Percentiles rank a stretch among this genome's conserved stretches.
Evolutionary conservation across 1,140 invertebrate species (phyloP).

Genomic region (Plectrocnemia conspersa): DNA sequence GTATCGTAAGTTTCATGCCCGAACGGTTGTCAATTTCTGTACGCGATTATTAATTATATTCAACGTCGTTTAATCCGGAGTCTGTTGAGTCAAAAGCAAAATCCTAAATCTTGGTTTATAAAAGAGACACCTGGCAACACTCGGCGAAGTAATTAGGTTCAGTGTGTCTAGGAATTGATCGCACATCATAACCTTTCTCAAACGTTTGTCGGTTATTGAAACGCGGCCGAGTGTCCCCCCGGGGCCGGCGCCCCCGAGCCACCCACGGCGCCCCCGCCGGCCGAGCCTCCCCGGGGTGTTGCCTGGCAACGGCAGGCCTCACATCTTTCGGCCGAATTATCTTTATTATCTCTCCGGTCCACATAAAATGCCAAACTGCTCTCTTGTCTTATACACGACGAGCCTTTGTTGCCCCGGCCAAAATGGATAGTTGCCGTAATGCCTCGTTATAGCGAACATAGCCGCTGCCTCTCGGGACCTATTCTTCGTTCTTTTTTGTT

Average conservation of each 20-base stretch:
- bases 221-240: not conserved
- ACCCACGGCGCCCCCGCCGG: not conserved
- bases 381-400: slow-evolving; percentile 12
- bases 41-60: no score
- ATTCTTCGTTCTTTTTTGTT: not conserved
- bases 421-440: slow-evolving; percentile 22
- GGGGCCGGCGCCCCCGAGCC: not conserved
- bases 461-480: slow-evolving; percentile 6
- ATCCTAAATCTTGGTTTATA: no score
- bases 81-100: no score
- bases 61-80: no score
- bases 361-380: slow-evolving; percentile 23
- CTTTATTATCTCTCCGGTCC: slow-evolving; percentile 26
- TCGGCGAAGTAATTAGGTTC: no score
- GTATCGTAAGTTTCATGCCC: no score
- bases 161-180: slow-evolving; percentile 19
- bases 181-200: slow-evolving; percentile 18
- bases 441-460: slow-evolving; percentile 23
- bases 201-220: slow-evolving; percentile 4
- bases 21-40: no score
- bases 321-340: slow-evolving; percentile 22
- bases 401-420: slow-evolving; percentile 15
- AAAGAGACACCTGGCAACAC: no score
- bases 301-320: slow-evolving; percentile 20
- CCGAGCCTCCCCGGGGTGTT: slow-evolving; percentile 2